Conservation (phyloP, 2,888 invertebrate genomes). For the Cerceris rybyensis region DNA sequence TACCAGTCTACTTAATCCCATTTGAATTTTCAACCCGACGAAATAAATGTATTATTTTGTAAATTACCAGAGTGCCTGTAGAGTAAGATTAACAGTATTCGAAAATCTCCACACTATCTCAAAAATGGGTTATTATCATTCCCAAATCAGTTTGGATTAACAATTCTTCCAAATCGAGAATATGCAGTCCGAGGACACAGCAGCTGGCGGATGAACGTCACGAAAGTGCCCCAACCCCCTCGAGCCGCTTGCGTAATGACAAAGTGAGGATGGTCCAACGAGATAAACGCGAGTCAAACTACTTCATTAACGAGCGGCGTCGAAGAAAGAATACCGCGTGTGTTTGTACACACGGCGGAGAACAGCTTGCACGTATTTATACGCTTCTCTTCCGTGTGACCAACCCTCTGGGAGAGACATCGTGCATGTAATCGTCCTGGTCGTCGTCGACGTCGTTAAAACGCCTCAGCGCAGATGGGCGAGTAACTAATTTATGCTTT, state of each 20-base stretch:
- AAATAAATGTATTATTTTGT: no score
- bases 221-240: conserved; percentile 10
- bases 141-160: no score
- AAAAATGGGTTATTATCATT: no score
- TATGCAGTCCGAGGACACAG: not conserved
- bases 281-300: conserved; percentile 61
- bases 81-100: no score
- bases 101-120: no score
- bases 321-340: conserved; percentile 35
- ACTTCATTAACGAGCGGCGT: conserved; percentile 61
- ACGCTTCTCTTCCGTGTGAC: conserved; percentile 16
- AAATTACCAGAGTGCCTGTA: no score
- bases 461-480: conserved; percentile 53
- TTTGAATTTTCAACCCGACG: no score
- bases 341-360: conserved; percentile 13
- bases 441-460: conserved; percentile 68
- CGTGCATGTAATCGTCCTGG: conserved; percentile 68
- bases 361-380: conserved; percentile 16
- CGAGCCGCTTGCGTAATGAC: conserved; percentile 45
- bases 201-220: conserved; percentile 4
- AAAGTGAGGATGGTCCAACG: conserved; percentile 50
- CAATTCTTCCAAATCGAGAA: no score
- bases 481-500: conserved; percentile 70
- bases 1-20: no score
- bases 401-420: conserved; percentile 28